These are phyloP conservation scores for Spheniscus humboldti DNA, from an alignment of 2,797 vertebrate genomes.

Conservation along the genomic window DNA sequence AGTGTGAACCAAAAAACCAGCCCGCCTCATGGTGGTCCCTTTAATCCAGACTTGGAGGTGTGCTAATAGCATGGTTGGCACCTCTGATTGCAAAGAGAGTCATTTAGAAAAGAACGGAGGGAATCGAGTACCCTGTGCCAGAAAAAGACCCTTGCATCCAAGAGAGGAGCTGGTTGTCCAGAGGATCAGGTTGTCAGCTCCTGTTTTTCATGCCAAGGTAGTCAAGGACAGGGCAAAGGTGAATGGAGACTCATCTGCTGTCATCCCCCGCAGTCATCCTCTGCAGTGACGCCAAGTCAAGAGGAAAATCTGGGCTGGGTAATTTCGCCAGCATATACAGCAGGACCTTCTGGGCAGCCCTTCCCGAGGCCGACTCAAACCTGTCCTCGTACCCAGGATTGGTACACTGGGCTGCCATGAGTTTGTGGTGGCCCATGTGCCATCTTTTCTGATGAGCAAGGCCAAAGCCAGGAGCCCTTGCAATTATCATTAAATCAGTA, in stretches of 20 bases:
- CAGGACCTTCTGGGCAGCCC: background rate
- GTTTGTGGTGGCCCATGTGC: background rate
- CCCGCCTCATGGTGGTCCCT: background rate
- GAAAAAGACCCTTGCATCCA: background rate
- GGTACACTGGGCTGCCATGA: background rate
- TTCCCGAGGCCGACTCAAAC: background rate
- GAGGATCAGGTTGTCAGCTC: background rate
- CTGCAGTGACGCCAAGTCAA: background rate
- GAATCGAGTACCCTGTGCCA: accelerated
- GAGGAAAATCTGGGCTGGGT: background rate
- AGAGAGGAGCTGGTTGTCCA: background rate
- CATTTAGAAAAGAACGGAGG: background rate
- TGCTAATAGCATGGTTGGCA: background rate
- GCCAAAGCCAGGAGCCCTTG: background rate
- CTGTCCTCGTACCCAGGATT: background rate
- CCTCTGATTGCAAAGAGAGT: background rate
- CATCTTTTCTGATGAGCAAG: background rate
- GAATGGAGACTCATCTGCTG: background rate
- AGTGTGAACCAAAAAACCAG: background rate
- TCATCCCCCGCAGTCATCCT: background rate
- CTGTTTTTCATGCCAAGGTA: background rate
- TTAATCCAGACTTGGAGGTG: background rate
- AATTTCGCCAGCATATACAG: accelerated
- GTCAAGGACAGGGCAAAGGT: background rate
- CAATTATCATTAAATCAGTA: background rate